Conservation (phyloP, 2,888 invertebrate species). For the Aplocera efformata region DNA sequence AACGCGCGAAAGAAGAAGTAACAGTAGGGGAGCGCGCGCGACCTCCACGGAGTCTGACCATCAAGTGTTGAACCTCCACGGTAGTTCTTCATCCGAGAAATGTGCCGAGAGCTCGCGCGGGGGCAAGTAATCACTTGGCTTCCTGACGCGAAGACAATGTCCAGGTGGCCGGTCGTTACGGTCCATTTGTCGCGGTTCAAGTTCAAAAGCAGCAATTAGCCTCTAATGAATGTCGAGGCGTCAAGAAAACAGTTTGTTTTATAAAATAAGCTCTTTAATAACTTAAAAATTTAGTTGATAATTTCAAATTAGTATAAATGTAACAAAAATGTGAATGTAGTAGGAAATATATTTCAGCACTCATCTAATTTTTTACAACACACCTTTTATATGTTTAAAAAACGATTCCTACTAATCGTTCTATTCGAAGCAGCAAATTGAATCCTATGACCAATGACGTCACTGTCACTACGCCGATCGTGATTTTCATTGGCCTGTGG, state of each 20-base stretch:
- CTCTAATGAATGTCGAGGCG: slow-evolving; percentile 25
- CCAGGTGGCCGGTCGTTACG: slow-evolving; percentile 53
- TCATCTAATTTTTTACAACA: no score
- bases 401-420: slow-evolving; percentile 40
- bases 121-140: slow-evolving; percentile 52
- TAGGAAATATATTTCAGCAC: no score
- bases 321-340: no score
- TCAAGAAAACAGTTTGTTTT: slow-evolving; percentile 22
- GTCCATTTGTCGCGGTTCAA: slow-evolving; percentile 45
- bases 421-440: slow-evolving; percentile 55
- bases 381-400: slow-evolving; percentile 6
- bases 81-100: slow-evolving; percentile 60
- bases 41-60: slow-evolving; percentile 43
- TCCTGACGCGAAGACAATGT: slow-evolving; percentile 41
- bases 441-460: slow-evolving; percentile 60
- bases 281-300: slow-evolving; percentile 10
- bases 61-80: slow-evolving; percentile 60
- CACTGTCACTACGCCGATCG: slow-evolving; percentile 60
- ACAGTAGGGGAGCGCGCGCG: slow-evolving; percentile 24
- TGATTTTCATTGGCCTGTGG: slow-evolving; percentile 67
- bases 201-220: slow-evolving; percentile 42
- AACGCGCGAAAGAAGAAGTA: slow-evolving; percentile 16
- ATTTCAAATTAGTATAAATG: no score
- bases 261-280: slow-evolving; percentile 18
- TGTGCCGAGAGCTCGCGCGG: slow-evolving; percentile 39